phyloP scores from a whole-genome alignment of 2,113 vertebrate species.

The Australoheros scitulus region DNA sequence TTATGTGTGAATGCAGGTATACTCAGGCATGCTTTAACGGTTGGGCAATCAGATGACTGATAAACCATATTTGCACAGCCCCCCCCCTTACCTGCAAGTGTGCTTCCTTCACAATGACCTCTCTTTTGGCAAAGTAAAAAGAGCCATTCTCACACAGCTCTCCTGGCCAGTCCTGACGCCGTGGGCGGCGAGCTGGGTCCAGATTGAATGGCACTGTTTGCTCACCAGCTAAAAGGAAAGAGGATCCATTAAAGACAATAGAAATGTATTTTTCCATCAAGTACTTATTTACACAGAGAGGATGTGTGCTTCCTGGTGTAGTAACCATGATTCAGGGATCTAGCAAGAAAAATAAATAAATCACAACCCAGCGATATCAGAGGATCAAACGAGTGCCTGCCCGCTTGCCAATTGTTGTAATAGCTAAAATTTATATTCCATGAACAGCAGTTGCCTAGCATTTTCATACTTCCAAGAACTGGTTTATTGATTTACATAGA shows the following conservation, averaged over 20 bases:
- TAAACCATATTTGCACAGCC: not conserved
- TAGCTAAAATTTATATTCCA: not conserved
- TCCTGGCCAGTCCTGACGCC: conserved; percentile 94
- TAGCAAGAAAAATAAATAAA: too few species aligned
- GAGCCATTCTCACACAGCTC: conserved; percentile 97
- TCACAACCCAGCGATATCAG: too few species aligned
- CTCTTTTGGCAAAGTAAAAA: conserved; percentile 88
- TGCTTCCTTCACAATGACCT: conserved; percentile 75
- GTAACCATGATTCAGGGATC: not conserved
- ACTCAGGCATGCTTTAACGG: too few species aligned
- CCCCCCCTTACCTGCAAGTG: conserved; percentile 83
- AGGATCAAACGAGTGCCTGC: too few species aligned
- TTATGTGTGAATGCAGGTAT: too few species aligned
- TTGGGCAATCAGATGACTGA: not conserved
- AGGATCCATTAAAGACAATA: not conserved
- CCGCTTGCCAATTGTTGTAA: too few species aligned
- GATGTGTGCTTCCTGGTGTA: not conserved
- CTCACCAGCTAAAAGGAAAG: conserved; percentile 36
- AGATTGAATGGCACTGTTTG: conserved; percentile 85
- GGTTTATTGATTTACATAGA: not conserved
- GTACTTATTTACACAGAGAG: not conserved
- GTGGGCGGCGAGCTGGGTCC: conserved; percentile 83
- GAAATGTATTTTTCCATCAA: not conserved
- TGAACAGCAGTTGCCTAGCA: not conserved
- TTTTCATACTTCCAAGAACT: not conserved